Evolutionary conservation across 2,797 vertebrate species (phyloP).

Genomic region (Coracias cyanogaster): DNA sequence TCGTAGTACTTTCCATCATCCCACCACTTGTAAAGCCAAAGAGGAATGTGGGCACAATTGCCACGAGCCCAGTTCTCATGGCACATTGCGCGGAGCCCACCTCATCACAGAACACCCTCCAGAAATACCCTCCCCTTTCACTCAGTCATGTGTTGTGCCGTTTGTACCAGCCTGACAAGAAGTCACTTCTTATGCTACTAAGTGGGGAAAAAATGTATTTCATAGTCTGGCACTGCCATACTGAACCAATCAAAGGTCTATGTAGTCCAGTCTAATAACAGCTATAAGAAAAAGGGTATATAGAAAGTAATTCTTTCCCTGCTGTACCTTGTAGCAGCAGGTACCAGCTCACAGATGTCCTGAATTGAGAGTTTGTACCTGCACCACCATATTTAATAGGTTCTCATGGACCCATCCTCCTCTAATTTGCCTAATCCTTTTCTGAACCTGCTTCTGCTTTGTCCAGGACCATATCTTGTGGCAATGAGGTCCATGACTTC

Average conservation of each 20-base stretch:
- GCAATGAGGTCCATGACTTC: neutral
- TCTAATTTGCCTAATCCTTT: neutral
- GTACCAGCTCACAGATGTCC: neutral
- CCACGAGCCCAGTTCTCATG: fast-evolving
- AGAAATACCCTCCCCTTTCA: neutral
- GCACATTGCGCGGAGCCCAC: neutral
- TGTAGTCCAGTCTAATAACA: neutral
- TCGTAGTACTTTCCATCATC: neutral
- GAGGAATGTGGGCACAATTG: neutral
- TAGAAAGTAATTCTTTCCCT: neutral
- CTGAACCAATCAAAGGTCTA: neutral
- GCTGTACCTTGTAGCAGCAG: neutral
- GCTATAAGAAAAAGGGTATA: neutral
- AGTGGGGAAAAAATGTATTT: neutral
- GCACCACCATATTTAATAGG: neutral
- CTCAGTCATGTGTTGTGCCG: neutral
- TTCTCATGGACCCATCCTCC: neutral
- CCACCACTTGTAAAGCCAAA: neutral
- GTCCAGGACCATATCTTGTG: neutral
- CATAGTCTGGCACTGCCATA: neutral
- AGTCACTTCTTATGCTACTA: neutral
- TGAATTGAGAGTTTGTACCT: neutral
- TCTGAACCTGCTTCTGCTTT: neutral
- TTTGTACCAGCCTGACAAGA: neutral
- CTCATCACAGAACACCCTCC: neutral